Percentiles rank a stretch among this genome's conserved stretches.
These are phyloP conservation scores for Aphaenogaster floridana DNA, from an alignment of 1,140 invertebrate genomes.

Conservation along the genomic window DNA sequence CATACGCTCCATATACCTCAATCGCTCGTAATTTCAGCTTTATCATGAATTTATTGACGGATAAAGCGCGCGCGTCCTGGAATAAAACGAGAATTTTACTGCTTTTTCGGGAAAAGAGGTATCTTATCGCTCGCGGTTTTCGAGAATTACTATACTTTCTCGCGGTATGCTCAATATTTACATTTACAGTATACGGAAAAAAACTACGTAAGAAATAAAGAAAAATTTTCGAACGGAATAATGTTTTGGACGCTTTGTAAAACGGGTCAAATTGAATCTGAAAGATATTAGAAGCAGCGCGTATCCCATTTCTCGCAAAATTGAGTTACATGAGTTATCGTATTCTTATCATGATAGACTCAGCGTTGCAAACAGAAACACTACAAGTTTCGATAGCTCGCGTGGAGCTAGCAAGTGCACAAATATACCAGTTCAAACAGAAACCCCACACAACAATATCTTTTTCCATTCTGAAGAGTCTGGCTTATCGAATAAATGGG, in stretches of 20 bases:
- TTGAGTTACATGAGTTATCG: constrained; percentile 15
- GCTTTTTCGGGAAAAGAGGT: neutral
- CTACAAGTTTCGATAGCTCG: constrained; percentile 15
- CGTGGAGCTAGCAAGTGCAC: neutral
- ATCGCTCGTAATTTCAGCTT: constrained; percentile 47
- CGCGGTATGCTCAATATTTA: neutral
- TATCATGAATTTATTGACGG: constrained; percentile 50
- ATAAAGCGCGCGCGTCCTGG: constrained; percentile 13
- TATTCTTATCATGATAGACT: constrained; percentile 34
- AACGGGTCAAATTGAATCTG: neutral
- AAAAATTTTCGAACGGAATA: neutral
- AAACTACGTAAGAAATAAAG: neutral
- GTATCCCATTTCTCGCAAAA: constrained; percentile 31
- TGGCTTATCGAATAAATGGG: constrained; percentile 32
- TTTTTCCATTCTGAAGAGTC: constrained; percentile 16
- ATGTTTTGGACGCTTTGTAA: neutral
- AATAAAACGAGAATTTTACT: constrained; percentile 34
- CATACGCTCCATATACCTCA: constrained; percentile 51
- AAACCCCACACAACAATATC: constrained; percentile 9
- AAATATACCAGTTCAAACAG: constrained; percentile 29
- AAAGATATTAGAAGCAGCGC: neutral
- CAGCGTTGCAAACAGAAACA: constrained; percentile 18
- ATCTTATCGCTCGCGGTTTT: constrained; percentile 8
- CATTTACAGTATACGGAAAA: neutral
- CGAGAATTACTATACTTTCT: neutral